Base-by-base conservation (phyloP, 2,888 invertebrate species). In the Sarcophaga rosellei region DNA sequence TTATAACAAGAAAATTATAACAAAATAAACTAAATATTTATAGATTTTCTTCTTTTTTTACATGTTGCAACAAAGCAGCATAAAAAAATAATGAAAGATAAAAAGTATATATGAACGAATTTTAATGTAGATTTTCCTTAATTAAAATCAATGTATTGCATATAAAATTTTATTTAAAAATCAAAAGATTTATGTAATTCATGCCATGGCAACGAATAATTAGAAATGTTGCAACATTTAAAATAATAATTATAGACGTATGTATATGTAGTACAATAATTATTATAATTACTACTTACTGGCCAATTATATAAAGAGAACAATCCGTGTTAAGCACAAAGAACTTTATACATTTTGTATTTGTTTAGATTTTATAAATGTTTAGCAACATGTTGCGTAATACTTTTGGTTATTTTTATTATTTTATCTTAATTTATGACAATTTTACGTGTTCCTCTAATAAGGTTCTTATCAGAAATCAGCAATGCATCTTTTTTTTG, bases 1-100 rank as follows among this genome's bases (percentile, higher is more conserved):
- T 45, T 25, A 25, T 70, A 61, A 47, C 12, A 15, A 79, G 35
- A 65, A 63, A 65, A n/a, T n/a, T 59, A 3, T 23, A 21, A 59
- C n/a, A 11, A 61, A 35, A 25, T 57, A n/a, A 44, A 20, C 35
- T 1, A 44, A 63, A 8, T 35, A 35, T 35, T 35, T 35, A 35
- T 8, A 35, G 35, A 35, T 10, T 35, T 35, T 35, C 35, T 35
- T 35, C 35, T 4, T 25, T 35, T 35, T 35, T 35, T 35, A 35
- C 35, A 35, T 35, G 35, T 35, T 35, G 35, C 35, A 35, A 35
- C 35, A 35, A 35, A 35, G 1, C 8, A 35, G 35, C 35, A 35
- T 35, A 35, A 35, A 25, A 25, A 4, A 25, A 35, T 0, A 35
- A 35, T 35, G 1, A 35, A 35, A 35, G 1, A 1, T 25, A 25